These are phyloP conservation scores for Chaitophorus viminalis DNA, from an alignment of 2,888 invertebrate species.

Conservation along the genomic window DNA sequence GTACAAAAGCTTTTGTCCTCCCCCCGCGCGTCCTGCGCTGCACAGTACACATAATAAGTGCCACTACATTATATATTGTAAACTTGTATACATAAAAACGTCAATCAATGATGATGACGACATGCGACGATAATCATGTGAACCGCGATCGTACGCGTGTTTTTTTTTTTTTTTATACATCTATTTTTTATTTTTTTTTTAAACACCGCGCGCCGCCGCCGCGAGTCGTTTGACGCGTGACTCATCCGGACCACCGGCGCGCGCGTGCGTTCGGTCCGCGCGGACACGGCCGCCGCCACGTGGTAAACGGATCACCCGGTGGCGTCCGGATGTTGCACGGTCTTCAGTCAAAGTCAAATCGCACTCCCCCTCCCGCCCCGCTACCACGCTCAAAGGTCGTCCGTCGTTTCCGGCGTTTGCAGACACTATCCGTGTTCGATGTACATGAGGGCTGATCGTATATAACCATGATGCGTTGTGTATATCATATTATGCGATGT, in stretches of 20 bases:
- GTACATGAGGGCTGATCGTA: too few species aligned
- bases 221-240: not conserved
- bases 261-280: constrained; percentile 37
- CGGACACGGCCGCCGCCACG: constrained; percentile 4
- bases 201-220: not conserved
- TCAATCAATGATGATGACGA: too few species aligned
- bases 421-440: not conserved
- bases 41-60: too few species aligned
- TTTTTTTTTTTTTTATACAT: not conserved
- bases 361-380: not conserved
- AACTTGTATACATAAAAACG: constrained; percentile 4
- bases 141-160: not conserved
- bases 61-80: too few species aligned
- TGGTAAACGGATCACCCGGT: constrained; percentile 39
- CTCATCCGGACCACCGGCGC: constrained; percentile 4
- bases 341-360: constrained; percentile 62
- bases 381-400: not conserved
- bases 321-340: constrained; percentile 56
- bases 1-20: too few species aligned
- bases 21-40: too few species aligned
- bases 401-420: not conserved
- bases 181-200: not conserved
- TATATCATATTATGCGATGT: too few species aligned
- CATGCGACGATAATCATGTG: constrained; percentile 36
- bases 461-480: too few species aligned